Base-by-base conservation (phyloP, 92 coral and sea anemone genomes). In the Siderastrea siderea region DNA sequence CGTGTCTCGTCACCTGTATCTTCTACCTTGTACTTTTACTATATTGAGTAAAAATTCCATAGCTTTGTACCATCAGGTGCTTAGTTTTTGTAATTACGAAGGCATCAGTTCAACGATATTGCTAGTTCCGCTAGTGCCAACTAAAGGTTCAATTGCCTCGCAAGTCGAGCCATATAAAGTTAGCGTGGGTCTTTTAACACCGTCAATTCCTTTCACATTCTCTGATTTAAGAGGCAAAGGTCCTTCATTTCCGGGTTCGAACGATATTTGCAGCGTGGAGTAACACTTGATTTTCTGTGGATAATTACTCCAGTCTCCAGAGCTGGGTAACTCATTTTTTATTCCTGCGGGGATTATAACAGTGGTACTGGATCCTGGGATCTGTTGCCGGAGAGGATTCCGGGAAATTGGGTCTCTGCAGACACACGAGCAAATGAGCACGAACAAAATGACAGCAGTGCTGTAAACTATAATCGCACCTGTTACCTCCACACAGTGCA, bases 331-430 rank as follows among this genome's bases (percentile, higher is more conserved):
- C 6, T 68, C 13, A 44, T 44, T 10, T 13, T 15, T 3, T 14
- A 44, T 68, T 68, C 47, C 73, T 9, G 44, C 51, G 50, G 11
- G 12, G 12, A 55, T 55, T 55, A 14, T 14, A 2, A 66, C 43
- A 6, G 43, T 66, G 0, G 71, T 66, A 55, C 8, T 55, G 8
- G 12, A 0, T 55, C 12, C 38, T 26, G 38, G 38, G 38, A 26
- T 26, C 38, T 26, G 38, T 1, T 46, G 43, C 44, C 1, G 19
- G 12, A 50, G 16, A 73, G 48, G 59, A 62, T 4, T 11, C 53
- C 60, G 80, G 53, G 72, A 84, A 74, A 51, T 26, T 38, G 61
- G 6, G 4, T 6, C 53, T 61, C 68, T 38, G 58, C 63, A 84
- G 48, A 50, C 48, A 14, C 74, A 61, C 45, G 53, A 61, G 50